These are phyloP conservation scores for Perodicticus potto DNA, from an alignment of 2,797 vertebrate genomes.

Conservation along the genomic window DNA sequence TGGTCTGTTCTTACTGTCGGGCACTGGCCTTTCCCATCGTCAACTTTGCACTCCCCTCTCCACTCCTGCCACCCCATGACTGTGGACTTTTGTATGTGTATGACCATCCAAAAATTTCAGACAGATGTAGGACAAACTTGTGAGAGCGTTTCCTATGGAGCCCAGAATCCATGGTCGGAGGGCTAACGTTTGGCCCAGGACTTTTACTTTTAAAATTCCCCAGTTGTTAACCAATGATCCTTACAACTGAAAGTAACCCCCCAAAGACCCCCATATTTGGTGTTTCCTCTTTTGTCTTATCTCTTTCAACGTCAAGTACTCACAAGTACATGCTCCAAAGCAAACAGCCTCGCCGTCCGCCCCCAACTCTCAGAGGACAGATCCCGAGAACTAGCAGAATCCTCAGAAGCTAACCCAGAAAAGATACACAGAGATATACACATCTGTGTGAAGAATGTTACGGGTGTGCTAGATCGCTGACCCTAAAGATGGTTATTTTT, in stretches of 20 bases:
- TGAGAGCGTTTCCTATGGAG: background rate
- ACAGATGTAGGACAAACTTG: background rate
- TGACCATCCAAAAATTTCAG: background rate
- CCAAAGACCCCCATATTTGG: background rate
- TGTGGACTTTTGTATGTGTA: background rate
- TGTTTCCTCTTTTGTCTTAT: background rate
- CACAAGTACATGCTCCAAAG: background rate
- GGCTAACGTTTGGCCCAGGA: background rate
- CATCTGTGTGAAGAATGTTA: background rate
- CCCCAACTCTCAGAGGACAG: background rate
- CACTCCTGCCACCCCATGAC: background rate
- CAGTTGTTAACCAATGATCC: background rate
- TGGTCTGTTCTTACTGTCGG: background rate
- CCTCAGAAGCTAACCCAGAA: background rate
- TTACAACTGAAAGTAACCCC: background rate
- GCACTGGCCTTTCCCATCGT: background rate
- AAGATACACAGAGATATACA: background rate
- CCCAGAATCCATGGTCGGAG: background rate
- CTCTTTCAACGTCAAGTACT: background rate
- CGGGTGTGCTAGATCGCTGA: background rate
- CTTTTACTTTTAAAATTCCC: constrained; percentile 4
- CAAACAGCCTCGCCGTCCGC: background rate
- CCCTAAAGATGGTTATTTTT: background rate
- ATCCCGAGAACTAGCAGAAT: background rate
- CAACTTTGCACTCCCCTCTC: background rate